These are phyloP conservation scores for Tetrapedia diversipes DNA, from an alignment of 2,888 invertebrate species.

Conservation along the genomic window DNA sequence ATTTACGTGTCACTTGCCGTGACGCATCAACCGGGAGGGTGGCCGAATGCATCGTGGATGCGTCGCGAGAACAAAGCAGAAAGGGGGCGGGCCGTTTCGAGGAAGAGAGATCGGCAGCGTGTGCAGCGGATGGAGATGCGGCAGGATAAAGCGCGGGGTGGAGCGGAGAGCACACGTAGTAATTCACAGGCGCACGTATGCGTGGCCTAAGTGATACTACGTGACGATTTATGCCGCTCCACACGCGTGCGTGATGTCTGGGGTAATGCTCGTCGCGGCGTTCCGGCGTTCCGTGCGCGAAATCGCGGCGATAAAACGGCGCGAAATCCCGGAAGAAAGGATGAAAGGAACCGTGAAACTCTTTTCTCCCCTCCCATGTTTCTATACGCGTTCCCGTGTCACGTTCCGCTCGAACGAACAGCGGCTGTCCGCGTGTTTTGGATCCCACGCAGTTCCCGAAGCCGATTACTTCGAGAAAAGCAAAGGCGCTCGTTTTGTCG, in stretches of 20 bases:
- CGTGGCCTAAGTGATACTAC: constrained; percentile 72
- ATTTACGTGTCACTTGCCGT: constrained; percentile 34
- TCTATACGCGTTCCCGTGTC: background rate
- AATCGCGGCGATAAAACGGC: constrained; percentile 49
- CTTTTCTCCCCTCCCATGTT: background rate
- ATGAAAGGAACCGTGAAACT: background rate
- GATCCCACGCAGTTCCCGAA: no score
- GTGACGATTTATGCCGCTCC: constrained; percentile 72
- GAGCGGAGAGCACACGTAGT: constrained; percentile 49
- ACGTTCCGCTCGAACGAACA: background rate
- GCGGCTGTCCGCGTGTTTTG: background rate
- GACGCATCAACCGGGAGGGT: constrained; percentile 4
- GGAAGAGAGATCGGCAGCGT: constrained; percentile 49
- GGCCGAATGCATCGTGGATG: constrained; percentile 29
- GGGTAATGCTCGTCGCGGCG: constrained; percentile 34
- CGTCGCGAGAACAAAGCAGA: constrained; percentile 26
- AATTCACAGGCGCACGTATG: constrained; percentile 68
- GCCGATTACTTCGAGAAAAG: no score
- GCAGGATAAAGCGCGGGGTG: constrained; percentile 59
- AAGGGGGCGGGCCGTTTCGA: constrained; percentile 1
- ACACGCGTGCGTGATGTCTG: constrained; percentile 48
- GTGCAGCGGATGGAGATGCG: constrained; percentile 55
- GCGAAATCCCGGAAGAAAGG: constrained; percentile 19
- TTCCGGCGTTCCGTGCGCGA: constrained; percentile 10
- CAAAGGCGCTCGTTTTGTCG: no score